Evolutionary conservation across 2,888 invertebrate genomes (phyloP), one percentile per base, ranked within the genome.

Genomic region (Troides oblongomaculatus): DNA sequence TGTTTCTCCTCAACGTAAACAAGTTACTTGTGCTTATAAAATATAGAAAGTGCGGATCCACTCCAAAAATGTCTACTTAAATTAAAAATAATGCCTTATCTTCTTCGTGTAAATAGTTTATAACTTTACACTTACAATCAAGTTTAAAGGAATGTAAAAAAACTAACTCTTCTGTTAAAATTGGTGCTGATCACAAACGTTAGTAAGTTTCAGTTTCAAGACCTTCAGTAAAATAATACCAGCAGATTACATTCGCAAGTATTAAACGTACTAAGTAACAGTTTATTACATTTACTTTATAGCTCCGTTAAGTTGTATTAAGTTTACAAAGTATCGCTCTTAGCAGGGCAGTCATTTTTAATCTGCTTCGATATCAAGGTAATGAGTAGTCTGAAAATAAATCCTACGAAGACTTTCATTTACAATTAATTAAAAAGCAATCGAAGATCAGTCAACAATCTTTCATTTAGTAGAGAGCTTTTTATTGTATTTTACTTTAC

Each of bases 51-150:
- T 81, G 53, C 66, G 60, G 77, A 85, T 80, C 82, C 84, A 84
- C 87, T 84, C 80, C 80, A 79, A 83, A 84, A 83, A 85, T 78
- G 87, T 83, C 84, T 79, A 78, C 80, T 84, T 88, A 90, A 91
- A 90, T 92, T 89, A 90, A 88, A 89, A 90, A 85, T 89, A 87
- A 90, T 85, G 87, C 83, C 81, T 79, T 87, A 87, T 90, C 88
- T 89, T 82, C 88, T 88, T 87, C 88, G 89, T 90, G 14, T 12
- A 89, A 88, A 90, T 89, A 90, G 86, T 88, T 90, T 90, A 90
- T 90, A 85, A 83, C 84, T 90, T 82, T 88, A 89, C 39, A 46
- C 46, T 12, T 46, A 43, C 12, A 12, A 46, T 43, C 46, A 14
- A 46, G 12, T 43, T 43, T 43, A 43, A 12, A 43, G 46, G 46